phyloP scores from a whole-genome alignment of 2,113 vertebrate genomes.

The Phylloscopus trochiloides region DNA sequence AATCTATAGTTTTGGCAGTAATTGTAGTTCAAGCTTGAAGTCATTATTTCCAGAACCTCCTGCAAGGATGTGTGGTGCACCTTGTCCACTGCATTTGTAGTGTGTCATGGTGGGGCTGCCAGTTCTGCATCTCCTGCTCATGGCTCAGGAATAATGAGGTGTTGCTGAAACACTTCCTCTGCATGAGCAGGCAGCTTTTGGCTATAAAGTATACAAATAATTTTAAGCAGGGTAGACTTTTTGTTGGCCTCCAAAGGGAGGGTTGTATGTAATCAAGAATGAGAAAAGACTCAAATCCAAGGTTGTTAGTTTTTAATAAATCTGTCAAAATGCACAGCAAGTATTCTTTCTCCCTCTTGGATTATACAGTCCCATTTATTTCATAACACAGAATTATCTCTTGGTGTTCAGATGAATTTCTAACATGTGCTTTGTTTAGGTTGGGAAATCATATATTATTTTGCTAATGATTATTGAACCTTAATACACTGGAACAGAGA shows the following conservation, averaged over 20 bases:
- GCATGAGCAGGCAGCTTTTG: neutral
- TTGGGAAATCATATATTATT: neutral
- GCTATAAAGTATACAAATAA: neutral
- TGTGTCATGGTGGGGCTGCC: neutral
- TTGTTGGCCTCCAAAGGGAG: neutral
- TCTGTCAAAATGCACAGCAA: neutral
- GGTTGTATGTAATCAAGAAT: neutral
- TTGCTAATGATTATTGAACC: neutral
- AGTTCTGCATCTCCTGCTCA: neutral
- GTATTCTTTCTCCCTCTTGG: neutral
- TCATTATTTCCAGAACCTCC: neutral
- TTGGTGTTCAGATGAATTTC: neutral
- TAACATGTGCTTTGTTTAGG: neutral
- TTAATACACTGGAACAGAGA: neutral
- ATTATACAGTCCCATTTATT: neutral
- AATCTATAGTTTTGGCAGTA: neutral
- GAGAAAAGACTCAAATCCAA: neutral
- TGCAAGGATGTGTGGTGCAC: accelerated
- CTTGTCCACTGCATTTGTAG: neutral
- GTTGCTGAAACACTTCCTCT: neutral
- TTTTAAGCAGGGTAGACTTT: neutral
- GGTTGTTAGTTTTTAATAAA: neutral
- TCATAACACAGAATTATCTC: neutral
- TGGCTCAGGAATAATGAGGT: neutral
- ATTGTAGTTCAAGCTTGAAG: neutral